Conservation (phyloP, 2,113 vertebrate species). For the Proteles cristata region DNA sequence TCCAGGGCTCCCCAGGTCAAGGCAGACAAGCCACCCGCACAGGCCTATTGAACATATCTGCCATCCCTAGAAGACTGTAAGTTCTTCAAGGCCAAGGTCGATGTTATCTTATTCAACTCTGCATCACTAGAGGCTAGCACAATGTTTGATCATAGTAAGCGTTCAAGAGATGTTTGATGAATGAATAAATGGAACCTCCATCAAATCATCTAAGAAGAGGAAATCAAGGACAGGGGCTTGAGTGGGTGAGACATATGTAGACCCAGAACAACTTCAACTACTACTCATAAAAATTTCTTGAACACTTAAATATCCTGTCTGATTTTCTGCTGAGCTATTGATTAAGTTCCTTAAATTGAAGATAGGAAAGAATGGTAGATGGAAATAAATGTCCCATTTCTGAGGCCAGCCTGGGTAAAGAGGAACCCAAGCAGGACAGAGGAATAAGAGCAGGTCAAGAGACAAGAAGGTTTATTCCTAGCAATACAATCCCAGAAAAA, state of each 20-base stretch:
- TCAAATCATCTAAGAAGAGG: background rate
- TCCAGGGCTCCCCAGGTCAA: background rate
- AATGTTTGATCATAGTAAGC: background rate
- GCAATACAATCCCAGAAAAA: background rate
- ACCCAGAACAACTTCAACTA: background rate
- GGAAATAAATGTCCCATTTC: background rate
- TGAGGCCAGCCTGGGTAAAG: background rate
- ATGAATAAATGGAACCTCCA: background rate
- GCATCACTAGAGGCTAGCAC: background rate
- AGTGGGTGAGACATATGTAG: background rate
- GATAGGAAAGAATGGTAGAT: background rate
- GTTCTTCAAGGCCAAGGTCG: background rate
- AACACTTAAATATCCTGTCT: background rate
- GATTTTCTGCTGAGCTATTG: background rate
- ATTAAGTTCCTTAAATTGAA: background rate
- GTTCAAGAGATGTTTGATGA: constrained; percentile 25
- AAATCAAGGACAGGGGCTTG: background rate
- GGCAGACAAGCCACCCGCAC: background rate
- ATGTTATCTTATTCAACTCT: background rate
- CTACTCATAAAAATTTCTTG: background rate
- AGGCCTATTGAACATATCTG: background rate
- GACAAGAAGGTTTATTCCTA: background rate
- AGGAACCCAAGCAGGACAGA: background rate
- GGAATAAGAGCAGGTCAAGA: background rate
- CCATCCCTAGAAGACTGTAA: background rate